Conservation (phyloP, 1,140 invertebrate genomes). For the Brachystomella parvula region DNA sequence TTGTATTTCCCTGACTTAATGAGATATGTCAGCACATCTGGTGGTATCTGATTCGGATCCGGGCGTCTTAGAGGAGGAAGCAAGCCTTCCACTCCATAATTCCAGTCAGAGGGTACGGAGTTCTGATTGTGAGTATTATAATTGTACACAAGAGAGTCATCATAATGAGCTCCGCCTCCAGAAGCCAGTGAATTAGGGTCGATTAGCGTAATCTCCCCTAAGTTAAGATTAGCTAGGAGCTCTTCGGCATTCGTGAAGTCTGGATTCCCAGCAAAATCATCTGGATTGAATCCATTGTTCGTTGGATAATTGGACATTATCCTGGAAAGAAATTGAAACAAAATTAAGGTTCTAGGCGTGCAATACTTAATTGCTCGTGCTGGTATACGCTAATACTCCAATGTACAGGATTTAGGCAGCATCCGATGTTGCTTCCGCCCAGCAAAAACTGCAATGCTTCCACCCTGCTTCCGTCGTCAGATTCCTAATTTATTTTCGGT, state of each 20-base stretch:
- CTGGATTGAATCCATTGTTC: too few species aligned
- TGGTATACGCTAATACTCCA: too few species aligned
- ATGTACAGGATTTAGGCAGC: too few species aligned
- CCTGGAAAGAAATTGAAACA: too few species aligned
- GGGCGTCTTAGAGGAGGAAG: conserved; percentile 23
- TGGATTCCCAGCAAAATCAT: neutral
- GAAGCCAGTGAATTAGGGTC: neutral
- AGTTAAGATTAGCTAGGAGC: neutral
- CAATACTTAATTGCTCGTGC: too few species aligned
- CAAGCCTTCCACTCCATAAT: conserved; percentile 20
- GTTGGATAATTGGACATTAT: too few species aligned
- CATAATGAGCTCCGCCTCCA: neutral
- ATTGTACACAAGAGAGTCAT: neutral
- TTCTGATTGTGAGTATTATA: neutral
- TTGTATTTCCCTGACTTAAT: conserved; percentile 18
- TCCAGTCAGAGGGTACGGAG: neutral
- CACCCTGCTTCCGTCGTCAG: too few species aligned
- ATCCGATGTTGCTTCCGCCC: too few species aligned
- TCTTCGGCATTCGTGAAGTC: neutral
- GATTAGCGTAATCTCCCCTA: neutral
- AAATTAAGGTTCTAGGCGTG: too few species aligned
- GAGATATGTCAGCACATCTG: conserved; percentile 24
- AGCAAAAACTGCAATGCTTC: too few species aligned
- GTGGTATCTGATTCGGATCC: conserved; percentile 28
- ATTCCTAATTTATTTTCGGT: too few species aligned